phyloP scores from a whole-genome alignment of 1,140 invertebrate genomes.

The Chrysoperla carnea region DNA sequence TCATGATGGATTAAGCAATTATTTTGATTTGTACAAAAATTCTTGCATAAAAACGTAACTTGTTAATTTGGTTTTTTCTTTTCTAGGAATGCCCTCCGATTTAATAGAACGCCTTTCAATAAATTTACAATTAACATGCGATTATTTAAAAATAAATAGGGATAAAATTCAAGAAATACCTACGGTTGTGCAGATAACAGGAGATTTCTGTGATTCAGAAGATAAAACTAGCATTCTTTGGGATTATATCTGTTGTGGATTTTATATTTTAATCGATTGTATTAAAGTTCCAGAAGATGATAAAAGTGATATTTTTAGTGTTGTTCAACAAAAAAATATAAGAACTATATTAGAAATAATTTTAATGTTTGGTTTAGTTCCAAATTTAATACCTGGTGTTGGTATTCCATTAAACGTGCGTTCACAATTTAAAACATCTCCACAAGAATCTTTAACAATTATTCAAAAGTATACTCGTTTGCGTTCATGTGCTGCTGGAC shows the following conservation, averaged over 20 bases:
- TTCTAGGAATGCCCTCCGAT: neutral
- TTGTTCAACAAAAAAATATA: constrained; percentile 33
- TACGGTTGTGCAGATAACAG: neutral
- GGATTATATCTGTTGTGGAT: constrained; percentile 19
- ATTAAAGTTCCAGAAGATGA: constrained; percentile 14
- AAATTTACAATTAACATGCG: neutral
- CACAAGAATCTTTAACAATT: constrained; percentile 13
- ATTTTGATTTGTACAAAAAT: no score
- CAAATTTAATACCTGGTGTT: constrained; percentile 42
- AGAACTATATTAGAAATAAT: constrained; percentile 36
- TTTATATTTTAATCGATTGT: constrained; percentile 21
- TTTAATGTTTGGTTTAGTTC: constrained; percentile 40
- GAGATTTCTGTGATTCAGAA: constrained; percentile 4
- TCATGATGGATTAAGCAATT: no score
- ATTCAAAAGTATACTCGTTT: constrained; percentile 16
- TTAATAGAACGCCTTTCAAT: neutral
- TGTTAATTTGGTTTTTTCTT: neutral
- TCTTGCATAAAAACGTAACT: neutral
- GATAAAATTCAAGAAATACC: neutral
- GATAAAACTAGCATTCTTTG: constrained; percentile 8
- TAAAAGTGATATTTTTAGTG: constrained; percentile 30
- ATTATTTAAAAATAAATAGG: neutral
- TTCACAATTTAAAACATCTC: constrained; percentile 13
- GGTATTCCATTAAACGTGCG: constrained; percentile 32
- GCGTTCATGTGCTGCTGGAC: constrained; percentile 18